These are phyloP conservation scores for Champsocephalus esox DNA, from an alignment of 2,797 vertebrate genomes.

Conservation along the genomic window DNA sequence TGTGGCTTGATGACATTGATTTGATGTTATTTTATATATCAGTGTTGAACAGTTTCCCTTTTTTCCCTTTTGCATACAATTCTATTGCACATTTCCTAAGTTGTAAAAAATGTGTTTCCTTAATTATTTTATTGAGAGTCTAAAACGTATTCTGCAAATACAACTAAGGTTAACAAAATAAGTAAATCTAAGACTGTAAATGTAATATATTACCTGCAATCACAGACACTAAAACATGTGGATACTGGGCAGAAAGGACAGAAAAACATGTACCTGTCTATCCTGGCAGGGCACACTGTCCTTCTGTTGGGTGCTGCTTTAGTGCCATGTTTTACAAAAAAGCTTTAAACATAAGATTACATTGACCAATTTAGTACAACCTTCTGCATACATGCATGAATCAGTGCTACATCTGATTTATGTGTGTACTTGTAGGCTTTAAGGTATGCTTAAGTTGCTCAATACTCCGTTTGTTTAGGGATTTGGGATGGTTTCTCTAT, in stretches of 20 bases:
- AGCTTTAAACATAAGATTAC: background rate
- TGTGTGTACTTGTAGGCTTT: background rate
- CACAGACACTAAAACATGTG: no score
- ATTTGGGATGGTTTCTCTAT: conserved; percentile 7
- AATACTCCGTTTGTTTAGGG: background rate
- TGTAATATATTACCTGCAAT: no score
- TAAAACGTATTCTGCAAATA: no score
- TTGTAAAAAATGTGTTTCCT: background rate
- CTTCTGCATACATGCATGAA: fast-evolving
- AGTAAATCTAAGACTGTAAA: no score
- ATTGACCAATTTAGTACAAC: background rate
- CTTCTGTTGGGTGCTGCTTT: background rate
- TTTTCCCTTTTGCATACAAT: background rate
- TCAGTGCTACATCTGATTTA: background rate
- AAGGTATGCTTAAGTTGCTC: background rate
- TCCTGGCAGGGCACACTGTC: background rate
- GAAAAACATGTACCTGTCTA: background rate
- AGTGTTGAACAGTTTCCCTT: no score
- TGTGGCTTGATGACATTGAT: background rate
- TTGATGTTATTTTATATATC: background rate
- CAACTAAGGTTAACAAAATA: no score
- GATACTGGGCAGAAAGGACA: background rate
- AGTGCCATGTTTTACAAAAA: background rate
- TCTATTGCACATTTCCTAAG: background rate
- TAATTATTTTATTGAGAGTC: background rate